Evolutionary conservation across 30 jellyfish, hydroid and myxozoan genomes (phyloP), one percentile per base, ranked within the genome.

Genomic region (Aurelia coerulea): DNA sequence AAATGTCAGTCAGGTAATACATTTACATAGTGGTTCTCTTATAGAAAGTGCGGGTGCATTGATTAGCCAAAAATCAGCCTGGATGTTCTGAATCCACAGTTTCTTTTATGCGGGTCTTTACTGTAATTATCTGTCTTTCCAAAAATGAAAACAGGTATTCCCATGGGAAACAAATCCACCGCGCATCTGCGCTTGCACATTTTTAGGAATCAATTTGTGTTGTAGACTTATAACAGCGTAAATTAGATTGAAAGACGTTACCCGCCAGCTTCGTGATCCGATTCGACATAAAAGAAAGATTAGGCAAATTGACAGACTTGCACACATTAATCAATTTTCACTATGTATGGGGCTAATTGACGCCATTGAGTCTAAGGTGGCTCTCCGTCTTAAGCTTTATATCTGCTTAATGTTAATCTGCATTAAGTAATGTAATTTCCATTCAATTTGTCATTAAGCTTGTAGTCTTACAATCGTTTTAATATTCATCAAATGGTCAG

Each of bases 341-440:
- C 62, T 35, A 54, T 52, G 58, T 15, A 62, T 54, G 62, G 56
- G 32, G 39, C 59, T 52, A 49, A 18, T 63, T 39, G 75, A 63
- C 78, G 78, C 88, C 67, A 17, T 11, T 9, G 62, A 19, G 67
- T 54, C 73, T 49, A 59, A 62, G 64, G 64, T 8, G 88, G 41
- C 51, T 63, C 68, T 14, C n/a, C 8, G 18, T 50, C 34, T 56
- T 62, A 78, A 78, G 77, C 88, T 5, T 33, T 18, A 60, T 59
- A 78, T 78, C 88, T 78, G 42, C 68, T 78, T 62, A 78, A 16
- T 64, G 77, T 34, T 78, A 78, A 78, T 59, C 88, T 63, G 33
- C 79, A 41, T 6, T 19, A 32, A 37, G 35, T 18, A 54, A 75
- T 50, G 42, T n/a, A 31, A 65, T 11, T 29, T 75, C 66, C 42